Percentiles rank a stretch among this genome's conserved stretches.
phyloP scores from a whole-genome alignment of 2,113 vertebrate genomes.

The Mustela lutreola region DNA sequence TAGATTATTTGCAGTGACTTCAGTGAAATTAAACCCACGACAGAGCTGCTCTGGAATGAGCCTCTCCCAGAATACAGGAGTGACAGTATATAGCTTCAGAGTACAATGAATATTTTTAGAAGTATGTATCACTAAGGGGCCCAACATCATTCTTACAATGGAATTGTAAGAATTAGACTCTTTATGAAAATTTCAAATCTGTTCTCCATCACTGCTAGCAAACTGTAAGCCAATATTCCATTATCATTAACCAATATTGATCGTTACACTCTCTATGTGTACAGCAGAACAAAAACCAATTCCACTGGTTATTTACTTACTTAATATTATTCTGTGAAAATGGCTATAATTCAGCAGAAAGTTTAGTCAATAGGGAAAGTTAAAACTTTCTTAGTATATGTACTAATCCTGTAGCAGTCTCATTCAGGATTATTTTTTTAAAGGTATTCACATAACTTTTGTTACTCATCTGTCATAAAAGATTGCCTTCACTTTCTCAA shows the following conservation, averaged over 20 bases:
- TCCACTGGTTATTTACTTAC: neutral
- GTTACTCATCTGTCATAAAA: conserved; percentile 37
- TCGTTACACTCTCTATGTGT: neutral
- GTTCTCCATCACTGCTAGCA: neutral
- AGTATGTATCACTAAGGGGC: neutral
- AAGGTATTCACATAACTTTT: conserved; percentile 35
- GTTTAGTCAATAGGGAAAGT: neutral
- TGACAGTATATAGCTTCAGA: neutral
- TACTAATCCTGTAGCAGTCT: neutral
- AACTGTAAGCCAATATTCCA: neutral
- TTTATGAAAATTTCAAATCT: neutral
- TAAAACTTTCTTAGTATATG: neutral
- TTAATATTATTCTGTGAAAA: conserved; percentile 11
- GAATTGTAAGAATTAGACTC: neutral
- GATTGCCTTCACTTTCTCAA: neutral
- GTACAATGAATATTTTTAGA: neutral
- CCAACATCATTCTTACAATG: neutral
- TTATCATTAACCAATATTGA: neutral
- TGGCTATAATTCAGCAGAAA: neutral
- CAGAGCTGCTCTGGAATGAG: neutral
- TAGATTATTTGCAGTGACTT: neutral
- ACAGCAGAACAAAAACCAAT: neutral
- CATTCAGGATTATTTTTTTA: conserved; percentile 32
- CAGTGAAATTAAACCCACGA: neutral
- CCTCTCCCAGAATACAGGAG: neutral